phyloP scores from a whole-genome alignment of 2,888 invertebrate species.

The Mimachlamys varia region DNA sequence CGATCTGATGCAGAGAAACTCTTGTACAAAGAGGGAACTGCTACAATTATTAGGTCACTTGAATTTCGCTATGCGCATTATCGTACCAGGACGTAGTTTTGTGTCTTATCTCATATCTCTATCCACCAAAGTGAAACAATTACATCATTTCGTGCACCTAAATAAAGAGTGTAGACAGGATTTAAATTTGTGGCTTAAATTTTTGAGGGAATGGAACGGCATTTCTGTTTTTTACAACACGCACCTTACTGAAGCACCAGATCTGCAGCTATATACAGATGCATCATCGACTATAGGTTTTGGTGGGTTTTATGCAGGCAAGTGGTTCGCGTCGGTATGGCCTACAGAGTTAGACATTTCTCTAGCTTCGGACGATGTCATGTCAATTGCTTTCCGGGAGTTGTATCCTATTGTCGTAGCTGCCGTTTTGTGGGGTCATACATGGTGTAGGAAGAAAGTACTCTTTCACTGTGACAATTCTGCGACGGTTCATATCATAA shows the following conservation, averaged over 20 bases:
- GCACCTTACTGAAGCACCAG: neutral
- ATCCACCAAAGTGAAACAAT: constrained; percentile 46
- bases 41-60: constrained; percentile 50
- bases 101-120: constrained; percentile 46
- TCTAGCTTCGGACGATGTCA: neutral
- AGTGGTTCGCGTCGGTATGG: constrained; percentile 46
- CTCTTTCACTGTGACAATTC: constrained; percentile 45
- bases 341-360: constrained; percentile 40
- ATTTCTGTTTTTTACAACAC: constrained; percentile 40
- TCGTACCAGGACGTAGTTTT: constrained; percentile 47
- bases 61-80: constrained; percentile 49
- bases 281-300: constrained; percentile 44
- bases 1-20: neutral
- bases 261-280: constrained; percentile 43
- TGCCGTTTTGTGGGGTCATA: constrained; percentile 45
- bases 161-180: constrained; percentile 46
- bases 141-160: constrained; percentile 49
- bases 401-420: constrained; percentile 47
- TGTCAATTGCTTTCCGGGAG: constrained; percentile 46
- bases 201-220: constrained; percentile 44
- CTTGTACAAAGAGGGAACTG: constrained; percentile 44
- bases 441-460: constrained; percentile 28
- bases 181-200: constrained; percentile 37
- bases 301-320: constrained; percentile 39
- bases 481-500: constrained; percentile 41